phyloP scores from a whole-genome alignment of 2,888 invertebrate genomes.

The Myopa testacea region DNA sequence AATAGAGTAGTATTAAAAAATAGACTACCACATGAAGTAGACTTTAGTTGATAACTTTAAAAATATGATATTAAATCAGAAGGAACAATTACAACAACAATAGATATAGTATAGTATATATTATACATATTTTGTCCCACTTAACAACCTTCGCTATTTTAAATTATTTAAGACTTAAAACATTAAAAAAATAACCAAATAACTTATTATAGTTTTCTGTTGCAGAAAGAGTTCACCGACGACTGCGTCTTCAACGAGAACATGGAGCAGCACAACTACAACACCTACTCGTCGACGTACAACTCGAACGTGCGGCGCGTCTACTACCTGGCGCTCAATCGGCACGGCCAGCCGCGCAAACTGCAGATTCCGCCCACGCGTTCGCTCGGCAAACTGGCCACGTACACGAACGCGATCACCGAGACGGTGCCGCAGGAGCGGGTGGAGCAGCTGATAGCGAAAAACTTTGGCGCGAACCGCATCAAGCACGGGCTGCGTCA shows the following conservation, averaged over 20 bases:
- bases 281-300: slow-evolving; percentile 83
- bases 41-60: too few species aligned
- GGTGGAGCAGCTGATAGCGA: slow-evolving; percentile 70
- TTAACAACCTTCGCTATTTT: too few species aligned
- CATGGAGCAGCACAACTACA: slow-evolving; percentile 86
- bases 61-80: too few species aligned
- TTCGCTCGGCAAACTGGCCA: slow-evolving; percentile 79
- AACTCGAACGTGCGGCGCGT: slow-evolving; percentile 79
- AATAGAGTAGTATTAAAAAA: too few species aligned
- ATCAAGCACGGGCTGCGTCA: slow-evolving; percentile 68
- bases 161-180: background rate
- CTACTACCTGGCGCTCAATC: slow-evolving; percentile 81
- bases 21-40: too few species aligned
- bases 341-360: slow-evolving; percentile 78
- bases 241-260: slow-evolving; percentile 90
- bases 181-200: slow-evolving; percentile 56
- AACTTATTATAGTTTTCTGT: slow-evolving; percentile 69
- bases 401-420: slow-evolving; percentile 79
- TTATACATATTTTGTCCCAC: too few species aligned
- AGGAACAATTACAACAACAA: too few species aligned
- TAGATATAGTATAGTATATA: too few species aligned
- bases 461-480: slow-evolving; percentile 69
- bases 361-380: slow-evolving; percentile 78
- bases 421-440: slow-evolving; percentile 71
- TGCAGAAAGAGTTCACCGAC: slow-evolving; percentile 86